phyloP scores from a whole-genome alignment of 92 coral and sea anemone species.

The Umimayanthus chanpuru region DNA sequence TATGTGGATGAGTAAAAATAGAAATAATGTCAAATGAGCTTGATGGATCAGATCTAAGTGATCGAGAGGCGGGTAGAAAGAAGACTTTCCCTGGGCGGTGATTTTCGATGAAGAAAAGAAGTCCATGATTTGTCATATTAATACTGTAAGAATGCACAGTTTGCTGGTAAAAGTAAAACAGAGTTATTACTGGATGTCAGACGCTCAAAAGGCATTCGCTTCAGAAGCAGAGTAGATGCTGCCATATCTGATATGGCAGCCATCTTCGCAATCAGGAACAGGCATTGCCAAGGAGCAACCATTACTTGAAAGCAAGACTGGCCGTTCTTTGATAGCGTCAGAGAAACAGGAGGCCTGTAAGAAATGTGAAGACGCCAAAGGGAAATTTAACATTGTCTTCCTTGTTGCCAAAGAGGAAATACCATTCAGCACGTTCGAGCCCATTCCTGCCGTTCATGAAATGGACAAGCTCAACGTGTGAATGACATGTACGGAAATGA shows the following conservation, averaged over 20 bases:
- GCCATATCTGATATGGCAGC: background rate
- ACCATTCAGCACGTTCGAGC: background rate
- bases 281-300: background rate
- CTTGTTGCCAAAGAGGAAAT: slow-evolving; percentile 9
- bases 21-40: too few species aligned
- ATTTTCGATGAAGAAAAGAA: slow-evolving; percentile 39
- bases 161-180: slow-evolving; percentile 43
- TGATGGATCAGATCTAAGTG: too few species aligned
- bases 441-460: background rate
- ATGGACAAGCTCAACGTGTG: background rate
- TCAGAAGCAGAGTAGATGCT: slow-evolving; percentile 15
- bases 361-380: background rate
- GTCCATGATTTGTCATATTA: slow-evolving; percentile 36
- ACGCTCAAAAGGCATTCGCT: slow-evolving; percentile 43
- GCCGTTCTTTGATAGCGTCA: background rate
- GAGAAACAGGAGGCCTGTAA: background rate
- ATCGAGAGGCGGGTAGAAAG: slow-evolving; percentile 10
- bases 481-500: background rate
- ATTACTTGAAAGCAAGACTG: background rate
- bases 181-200: slow-evolving; percentile 41
- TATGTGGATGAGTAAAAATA: too few species aligned
- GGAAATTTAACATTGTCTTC: slow-evolving; percentile 7
- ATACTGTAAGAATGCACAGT: slow-evolving; percentile 8
- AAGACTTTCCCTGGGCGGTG: slow-evolving; percentile 29
- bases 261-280: slow-evolving; percentile 44